phyloP scores from a whole-genome alignment of 2,113 vertebrate species.

The Rhegmatorhina hoffmannsi region DNA sequence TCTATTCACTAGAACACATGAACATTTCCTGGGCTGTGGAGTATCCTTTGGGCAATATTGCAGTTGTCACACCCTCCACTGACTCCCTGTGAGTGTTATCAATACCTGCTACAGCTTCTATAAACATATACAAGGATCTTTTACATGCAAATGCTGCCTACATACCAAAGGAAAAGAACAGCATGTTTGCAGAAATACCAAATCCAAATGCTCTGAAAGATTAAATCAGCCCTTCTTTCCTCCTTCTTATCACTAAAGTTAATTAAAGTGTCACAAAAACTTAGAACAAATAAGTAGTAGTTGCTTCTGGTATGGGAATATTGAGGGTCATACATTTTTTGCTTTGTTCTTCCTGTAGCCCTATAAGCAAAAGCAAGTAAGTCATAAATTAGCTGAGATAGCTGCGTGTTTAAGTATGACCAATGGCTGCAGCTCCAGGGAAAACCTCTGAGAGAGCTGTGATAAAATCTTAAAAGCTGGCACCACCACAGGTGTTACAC shows the following conservation, averaged over 20 bases:
- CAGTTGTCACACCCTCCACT: background rate
- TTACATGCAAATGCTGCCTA: background rate
- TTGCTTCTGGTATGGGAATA: background rate
- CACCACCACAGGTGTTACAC: background rate
- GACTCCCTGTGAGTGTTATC: background rate
- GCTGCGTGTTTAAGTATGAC: background rate
- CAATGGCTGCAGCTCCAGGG: background rate
- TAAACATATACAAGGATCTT: background rate
- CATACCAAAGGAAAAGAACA: background rate
- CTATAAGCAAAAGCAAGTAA: background rate
- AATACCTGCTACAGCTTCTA: background rate
- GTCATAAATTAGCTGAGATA: background rate
- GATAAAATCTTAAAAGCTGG: background rate
- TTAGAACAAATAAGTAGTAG: background rate
- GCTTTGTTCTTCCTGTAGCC: background rate
- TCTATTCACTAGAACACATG: background rate
- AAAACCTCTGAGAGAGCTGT: background rate
- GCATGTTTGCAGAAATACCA: background rate
- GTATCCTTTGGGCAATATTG: background rate
- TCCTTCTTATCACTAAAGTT: background rate
- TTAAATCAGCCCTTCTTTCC: background rate
- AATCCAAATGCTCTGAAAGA: background rate
- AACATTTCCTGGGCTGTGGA: background rate
- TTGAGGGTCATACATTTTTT: background rate
- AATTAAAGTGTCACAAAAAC: background rate